Conservation (phyloP, 2,113 vertebrate species). For the Dipodomys merriami region DNA sequence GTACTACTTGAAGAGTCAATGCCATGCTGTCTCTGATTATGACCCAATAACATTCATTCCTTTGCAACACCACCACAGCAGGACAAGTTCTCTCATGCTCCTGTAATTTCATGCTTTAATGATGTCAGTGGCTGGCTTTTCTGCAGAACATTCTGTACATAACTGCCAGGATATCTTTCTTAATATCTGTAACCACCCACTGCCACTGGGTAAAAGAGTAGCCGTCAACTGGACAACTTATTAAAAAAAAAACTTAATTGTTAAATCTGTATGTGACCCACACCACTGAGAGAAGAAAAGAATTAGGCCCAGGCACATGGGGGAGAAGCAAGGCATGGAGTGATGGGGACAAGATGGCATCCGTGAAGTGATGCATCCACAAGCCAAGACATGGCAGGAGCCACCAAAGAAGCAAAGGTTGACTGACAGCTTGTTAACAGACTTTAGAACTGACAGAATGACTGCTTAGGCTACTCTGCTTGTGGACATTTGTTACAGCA, state of each 20-base stretch:
- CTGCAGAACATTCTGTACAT: not conserved
- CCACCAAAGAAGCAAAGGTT: too few relatives aligned
- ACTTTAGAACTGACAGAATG: too few relatives aligned
- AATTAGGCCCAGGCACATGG: too few relatives aligned
- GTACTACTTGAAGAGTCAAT: not conserved
- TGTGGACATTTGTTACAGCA: not conserved
- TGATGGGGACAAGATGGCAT: too few relatives aligned
- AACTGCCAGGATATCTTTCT: conserved; percentile 29
- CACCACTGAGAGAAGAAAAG: too few relatives aligned
- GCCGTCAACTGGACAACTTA: not conserved
- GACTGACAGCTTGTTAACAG: too few relatives aligned
- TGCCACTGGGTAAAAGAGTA: not conserved
- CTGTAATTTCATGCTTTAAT: not conserved
- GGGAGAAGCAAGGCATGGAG: too few relatives aligned
- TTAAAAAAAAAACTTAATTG: not conserved
- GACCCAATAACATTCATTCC: not conserved
- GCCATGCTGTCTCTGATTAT: not conserved
- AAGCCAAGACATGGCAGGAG: too few relatives aligned
- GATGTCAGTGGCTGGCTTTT: not conserved
- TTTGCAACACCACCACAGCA: not conserved
- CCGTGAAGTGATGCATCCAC: too few relatives aligned
- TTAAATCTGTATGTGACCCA: too few relatives aligned
- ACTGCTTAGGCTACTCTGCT: too few relatives aligned
- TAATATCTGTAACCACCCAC: conserved; percentile 7
- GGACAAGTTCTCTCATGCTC: not conserved